A percentile compares a stretch with the other conserved stretches of the same genome.
phyloP scores from a whole-genome alignment of 2,888 invertebrate genomes.

The Alcis repandata region DNA sequence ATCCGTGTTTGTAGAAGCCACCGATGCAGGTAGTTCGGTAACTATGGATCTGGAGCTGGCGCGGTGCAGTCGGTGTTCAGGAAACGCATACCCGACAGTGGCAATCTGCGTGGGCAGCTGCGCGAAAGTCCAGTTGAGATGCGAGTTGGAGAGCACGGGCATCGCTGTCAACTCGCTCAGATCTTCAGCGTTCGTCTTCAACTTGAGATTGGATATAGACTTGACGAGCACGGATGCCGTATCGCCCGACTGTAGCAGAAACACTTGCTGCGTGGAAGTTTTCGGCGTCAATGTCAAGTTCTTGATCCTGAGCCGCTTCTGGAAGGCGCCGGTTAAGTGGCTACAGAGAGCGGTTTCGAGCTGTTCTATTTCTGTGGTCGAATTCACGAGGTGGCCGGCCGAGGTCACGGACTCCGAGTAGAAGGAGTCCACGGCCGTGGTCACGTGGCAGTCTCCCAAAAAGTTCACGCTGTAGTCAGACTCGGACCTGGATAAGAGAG shows the following conservation, averaged over 20 bases:
- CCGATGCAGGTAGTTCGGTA: not conserved
- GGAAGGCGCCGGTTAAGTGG: conserved; percentile 65
- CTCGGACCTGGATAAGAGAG: conserved; percentile 37
- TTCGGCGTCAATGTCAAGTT: conserved; percentile 71
- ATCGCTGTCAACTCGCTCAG: conserved; percentile 55
- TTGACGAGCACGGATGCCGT: conserved; percentile 63
- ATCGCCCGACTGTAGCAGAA: conserved; percentile 72
- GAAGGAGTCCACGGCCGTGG: conserved; percentile 60
- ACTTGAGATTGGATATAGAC: conserved; percentile 55
- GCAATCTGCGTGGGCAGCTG: conserved; percentile 70
- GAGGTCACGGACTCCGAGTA: conserved; percentile 2
- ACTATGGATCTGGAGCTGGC: conserved; percentile 38
- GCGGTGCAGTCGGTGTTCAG: conserved; percentile 48
- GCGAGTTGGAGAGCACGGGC: conserved; percentile 57
- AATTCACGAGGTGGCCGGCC: conserved; percentile 32
- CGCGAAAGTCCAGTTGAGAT: conserved; percentile 60
- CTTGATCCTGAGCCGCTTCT: conserved; percentile 67
- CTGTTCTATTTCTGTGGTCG: conserved; percentile 58
- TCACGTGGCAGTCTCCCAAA: conserved; percentile 63
- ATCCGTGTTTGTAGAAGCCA: not conserved
- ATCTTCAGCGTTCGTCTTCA: conserved; percentile 49
- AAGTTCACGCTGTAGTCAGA: conserved; percentile 63
- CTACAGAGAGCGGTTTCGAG: conserved; percentile 63
- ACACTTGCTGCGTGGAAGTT: conserved; percentile 64
- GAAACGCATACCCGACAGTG: conserved; percentile 71